These are phyloP conservation scores for Sorex fumeus DNA, from an alignment of 2,113 vertebrate genomes.

Conservation along the genomic window DNA sequence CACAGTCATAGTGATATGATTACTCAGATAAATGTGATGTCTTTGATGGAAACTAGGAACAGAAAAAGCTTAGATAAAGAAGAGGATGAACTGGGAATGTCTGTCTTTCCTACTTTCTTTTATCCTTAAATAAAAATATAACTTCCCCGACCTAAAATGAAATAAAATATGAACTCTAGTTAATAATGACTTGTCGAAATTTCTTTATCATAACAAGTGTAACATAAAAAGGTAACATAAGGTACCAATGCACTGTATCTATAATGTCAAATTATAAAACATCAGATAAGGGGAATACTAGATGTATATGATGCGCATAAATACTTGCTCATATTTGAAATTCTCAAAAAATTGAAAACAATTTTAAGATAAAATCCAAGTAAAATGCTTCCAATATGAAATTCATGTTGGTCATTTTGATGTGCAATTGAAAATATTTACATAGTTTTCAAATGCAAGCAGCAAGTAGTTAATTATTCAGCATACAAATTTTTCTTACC, in stretches of 20 bases:
- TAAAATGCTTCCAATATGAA: not conserved
- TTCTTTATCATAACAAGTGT: too few relatives aligned
- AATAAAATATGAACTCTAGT: too few relatives aligned
- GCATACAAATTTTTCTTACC: not conserved
- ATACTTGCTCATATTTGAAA: not conserved
- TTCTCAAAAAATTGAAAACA: constrained; percentile 19
- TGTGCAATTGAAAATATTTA: not conserved
- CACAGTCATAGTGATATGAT: not conserved
- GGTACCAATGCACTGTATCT: too few relatives aligned
- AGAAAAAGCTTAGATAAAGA: not conserved
- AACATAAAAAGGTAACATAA: too few relatives aligned
- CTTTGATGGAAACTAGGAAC: not conserved
- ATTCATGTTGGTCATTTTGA: not conserved
- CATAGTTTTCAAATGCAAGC: constrained; percentile 26
- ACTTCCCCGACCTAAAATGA: too few relatives aligned
- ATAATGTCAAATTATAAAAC: not conserved
- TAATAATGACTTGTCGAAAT: too few relatives aligned
- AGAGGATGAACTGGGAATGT: too few relatives aligned
- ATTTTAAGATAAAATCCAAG: constrained; percentile 40
- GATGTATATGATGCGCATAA: not conserved
- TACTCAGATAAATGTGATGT: not conserved
- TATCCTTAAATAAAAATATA: too few relatives aligned
- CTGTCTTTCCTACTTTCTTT: too few relatives aligned
- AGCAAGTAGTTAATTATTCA: not conserved
- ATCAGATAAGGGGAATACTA: not conserved